Percentiles rank a stretch among this genome's conserved stretches.
Evolutionary conservation across 2,113 vertebrate species (phyloP).

Genomic region (Fulmarus glacialis): DNA sequence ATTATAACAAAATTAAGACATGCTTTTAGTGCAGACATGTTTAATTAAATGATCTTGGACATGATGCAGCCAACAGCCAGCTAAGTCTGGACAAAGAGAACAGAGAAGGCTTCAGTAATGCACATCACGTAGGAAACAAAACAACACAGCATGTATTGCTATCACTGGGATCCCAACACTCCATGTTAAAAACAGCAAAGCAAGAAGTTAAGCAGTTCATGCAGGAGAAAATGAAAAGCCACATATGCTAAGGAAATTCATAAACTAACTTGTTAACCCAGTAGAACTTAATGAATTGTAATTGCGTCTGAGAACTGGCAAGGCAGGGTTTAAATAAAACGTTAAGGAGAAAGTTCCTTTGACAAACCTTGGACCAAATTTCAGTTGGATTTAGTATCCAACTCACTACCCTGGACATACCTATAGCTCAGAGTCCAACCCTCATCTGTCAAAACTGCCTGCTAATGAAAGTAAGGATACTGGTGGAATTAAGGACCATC

Average conservation of each 20-base stretch:
- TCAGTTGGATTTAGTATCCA: neutral
- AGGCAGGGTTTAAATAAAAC: neutral
- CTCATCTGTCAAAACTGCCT: neutral
- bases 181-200: neutral
- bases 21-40: neutral
- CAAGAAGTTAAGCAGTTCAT: neutral
- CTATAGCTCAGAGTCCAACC: neutral
- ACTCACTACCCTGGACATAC: neutral
- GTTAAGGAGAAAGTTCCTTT: neutral
- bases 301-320: neutral
- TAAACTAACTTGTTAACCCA: neutral
- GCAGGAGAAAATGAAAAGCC: neutral
- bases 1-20: neutral
- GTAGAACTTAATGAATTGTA: neutral
- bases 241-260: neutral
- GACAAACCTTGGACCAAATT: neutral
- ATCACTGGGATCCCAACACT: neutral
- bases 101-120: neutral
- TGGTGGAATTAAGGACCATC: neutral
- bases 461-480: neutral
- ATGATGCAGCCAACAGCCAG: neutral
- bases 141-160: too few species aligned
- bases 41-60: neutral
- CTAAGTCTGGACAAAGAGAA: neutral
- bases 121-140: neutral